Percentiles rank a stretch among this genome's conserved stretches.
These are phyloP conservation scores for Tursiops truncatus DNA, from an alignment of 2,113 vertebrate genomes.

Conservation along the genomic window DNA sequence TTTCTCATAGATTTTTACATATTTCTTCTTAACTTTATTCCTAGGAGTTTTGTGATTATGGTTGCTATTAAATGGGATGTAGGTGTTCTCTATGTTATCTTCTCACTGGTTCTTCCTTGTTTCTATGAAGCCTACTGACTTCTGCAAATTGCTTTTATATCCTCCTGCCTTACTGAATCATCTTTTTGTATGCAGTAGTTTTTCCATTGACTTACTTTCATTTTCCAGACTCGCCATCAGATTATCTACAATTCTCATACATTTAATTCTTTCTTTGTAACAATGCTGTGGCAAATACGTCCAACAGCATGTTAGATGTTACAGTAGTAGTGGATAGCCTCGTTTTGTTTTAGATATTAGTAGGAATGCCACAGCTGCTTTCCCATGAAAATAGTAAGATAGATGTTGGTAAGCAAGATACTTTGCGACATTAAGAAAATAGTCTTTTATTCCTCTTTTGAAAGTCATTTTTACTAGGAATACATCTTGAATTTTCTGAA, in stretches of 20 bases:
- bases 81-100: background rate
- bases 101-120: background rate
- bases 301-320: no score
- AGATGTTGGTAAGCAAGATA: background rate
- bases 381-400: background rate
- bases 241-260: background rate
- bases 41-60: background rate
- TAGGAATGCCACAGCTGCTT: background rate
- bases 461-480: background rate
- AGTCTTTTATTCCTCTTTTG: background rate
- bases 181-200: background rate
- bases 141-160: background rate
- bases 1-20: background rate
- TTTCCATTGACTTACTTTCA: background rate
- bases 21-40: background rate
- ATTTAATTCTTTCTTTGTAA: background rate
- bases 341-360: background rate
- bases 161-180: background rate
- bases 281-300: background rate
- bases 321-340: background rate
- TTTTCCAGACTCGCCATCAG: background rate
- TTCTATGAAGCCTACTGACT: background rate
- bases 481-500: slow-evolving; percentile 29
- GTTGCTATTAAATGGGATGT: background rate
- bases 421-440: background rate